Conservation (phyloP, 2,113 vertebrate species). For the Brachyistius frenatus region DNA sequence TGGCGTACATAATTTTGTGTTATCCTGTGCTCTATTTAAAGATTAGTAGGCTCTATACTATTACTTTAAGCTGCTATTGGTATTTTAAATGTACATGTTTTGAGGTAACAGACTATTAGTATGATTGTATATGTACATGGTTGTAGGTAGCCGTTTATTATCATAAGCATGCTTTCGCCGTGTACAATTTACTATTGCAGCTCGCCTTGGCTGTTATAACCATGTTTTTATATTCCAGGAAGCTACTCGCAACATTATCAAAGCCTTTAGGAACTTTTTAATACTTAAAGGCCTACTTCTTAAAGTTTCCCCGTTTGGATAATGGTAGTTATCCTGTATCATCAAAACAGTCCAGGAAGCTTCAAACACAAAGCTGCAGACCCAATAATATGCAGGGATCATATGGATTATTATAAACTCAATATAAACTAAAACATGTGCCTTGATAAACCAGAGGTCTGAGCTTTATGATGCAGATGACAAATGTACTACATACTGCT, state of each 20-base stretch:
- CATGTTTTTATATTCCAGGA: too few species aligned
- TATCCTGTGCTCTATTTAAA: background rate
- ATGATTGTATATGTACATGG: background rate
- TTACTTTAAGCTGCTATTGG: background rate
- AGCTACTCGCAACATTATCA: too few species aligned
- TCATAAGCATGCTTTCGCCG: too few species aligned
- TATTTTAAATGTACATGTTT: background rate
- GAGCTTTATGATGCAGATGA: too few species aligned
- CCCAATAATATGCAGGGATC: background rate
- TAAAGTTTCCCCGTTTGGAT: background rate
- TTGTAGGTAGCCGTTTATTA: too few species aligned
- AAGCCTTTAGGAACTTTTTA: background rate
- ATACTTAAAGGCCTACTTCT: too few species aligned
- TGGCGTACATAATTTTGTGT: background rate
- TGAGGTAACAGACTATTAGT: background rate
- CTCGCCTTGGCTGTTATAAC: too few species aligned
- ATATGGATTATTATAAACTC: too few species aligned
- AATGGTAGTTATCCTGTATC: background rate
- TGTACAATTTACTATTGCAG: too few species aligned
- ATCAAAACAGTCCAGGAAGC: background rate
- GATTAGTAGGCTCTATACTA: background rate
- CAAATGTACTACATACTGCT: too few species aligned
- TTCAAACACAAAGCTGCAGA: background rate
- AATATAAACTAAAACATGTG: too few species aligned
- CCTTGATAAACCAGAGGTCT: too few species aligned